A percentile compares a stretch with the other conserved stretches of the same genome.
Evolutionary conservation across 1,140 invertebrate species (phyloP).

Genomic region (Saccostrea cuccullata): DNA sequence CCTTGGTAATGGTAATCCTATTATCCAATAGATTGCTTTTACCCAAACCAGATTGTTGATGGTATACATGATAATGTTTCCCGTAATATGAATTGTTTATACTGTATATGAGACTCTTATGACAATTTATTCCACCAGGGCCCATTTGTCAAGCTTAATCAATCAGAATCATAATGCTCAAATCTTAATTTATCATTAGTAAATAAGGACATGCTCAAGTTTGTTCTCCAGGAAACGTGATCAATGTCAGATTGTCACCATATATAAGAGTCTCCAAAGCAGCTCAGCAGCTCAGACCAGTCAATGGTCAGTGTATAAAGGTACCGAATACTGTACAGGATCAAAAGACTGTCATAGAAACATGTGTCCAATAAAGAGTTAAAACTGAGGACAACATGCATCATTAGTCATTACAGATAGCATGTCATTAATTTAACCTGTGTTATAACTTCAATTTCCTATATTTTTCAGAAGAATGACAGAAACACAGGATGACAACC

Average conservation of each 20-base stretch:
- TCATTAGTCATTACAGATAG: too few species aligned
- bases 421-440: too few species aligned
- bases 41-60: background rate
- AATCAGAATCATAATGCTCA: background rate
- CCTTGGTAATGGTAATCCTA: too few species aligned
- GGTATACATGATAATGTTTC: slow-evolving; percentile 10
- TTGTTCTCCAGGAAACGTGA: background rate
- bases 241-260: background rate
- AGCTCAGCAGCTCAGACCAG: too few species aligned
- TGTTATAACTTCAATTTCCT: background rate
- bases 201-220: background rate
- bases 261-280: background rate
- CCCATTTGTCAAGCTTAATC: background rate
- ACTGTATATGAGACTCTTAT: background rate
- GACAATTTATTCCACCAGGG: background rate
- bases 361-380: too few species aligned
- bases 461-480: slow-evolving; percentile 13
- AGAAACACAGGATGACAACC: background rate
- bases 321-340: too few species aligned
- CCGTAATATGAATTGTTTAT: background rate
- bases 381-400: too few species aligned
- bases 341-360: too few species aligned
- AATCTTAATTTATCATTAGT: slow-evolving; percentile 12
- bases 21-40: background rate
- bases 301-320: too few species aligned